phyloP scores from a whole-genome alignment of 2,888 invertebrate genomes.

The Thalpophila matura region DNA sequence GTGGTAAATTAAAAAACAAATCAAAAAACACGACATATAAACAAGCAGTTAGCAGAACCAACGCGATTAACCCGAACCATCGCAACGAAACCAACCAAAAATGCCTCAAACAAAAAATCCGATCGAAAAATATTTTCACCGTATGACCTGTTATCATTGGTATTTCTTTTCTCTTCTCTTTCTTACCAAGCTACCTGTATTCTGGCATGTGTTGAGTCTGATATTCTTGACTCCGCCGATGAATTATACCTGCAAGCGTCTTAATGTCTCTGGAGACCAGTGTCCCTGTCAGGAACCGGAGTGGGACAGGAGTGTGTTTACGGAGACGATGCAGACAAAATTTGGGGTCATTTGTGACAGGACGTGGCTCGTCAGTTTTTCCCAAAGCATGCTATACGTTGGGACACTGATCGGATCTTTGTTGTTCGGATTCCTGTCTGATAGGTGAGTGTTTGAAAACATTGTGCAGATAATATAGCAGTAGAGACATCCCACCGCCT shows the following conservation, averaged over 20 bases:
- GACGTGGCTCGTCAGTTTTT: conserved; percentile 76
- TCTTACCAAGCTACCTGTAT: conserved; percentile 73
- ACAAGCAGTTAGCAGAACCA: conserved; percentile 46
- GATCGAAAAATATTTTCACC: conserved; percentile 75
- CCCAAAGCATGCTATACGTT: conserved; percentile 75
- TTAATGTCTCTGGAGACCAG: conserved; percentile 46
- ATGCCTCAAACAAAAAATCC: conserved; percentile 72
- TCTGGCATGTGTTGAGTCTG: conserved; percentile 80
- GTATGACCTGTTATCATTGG: conserved; percentile 74
- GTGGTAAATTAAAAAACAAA: not conserved
- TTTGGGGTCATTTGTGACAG: conserved; percentile 73
- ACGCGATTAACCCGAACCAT: conserved; percentile 39
- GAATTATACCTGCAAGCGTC: conserved; percentile 69
- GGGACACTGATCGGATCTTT: conserved; percentile 80
- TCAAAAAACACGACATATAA: not conserved
- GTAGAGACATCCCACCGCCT: too few species aligned
- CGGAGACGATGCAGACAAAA: conserved; percentile 79
- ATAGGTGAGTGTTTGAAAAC: conserved; percentile 73
- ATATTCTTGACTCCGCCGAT: conserved; percentile 81
- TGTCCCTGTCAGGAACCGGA: conserved; percentile 77
- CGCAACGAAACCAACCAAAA: conserved; percentile 38
- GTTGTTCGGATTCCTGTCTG: conserved; percentile 78
- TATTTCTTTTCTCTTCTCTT: conserved; percentile 75
- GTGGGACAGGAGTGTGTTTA: conserved; percentile 78
- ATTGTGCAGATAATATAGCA: too few species aligned